Base-by-base conservation (phyloP, 2,797 vertebrate species). In the Takifugu rubripes region DNA sequence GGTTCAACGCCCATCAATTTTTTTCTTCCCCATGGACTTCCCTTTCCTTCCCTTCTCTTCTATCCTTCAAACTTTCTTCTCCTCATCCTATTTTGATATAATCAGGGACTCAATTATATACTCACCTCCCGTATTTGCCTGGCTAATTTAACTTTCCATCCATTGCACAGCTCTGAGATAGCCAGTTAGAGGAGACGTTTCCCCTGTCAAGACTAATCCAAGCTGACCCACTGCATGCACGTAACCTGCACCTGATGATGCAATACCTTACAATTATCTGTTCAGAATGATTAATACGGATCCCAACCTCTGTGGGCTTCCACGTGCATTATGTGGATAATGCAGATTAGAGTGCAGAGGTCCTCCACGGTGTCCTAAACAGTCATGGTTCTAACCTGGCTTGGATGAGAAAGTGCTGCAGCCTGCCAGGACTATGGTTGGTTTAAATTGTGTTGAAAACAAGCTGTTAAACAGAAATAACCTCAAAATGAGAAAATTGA, bases 261-360 rank as follows among this genome's bases (percentile, higher is more conserved):
- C 83, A 79, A 87, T 80, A 84, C 74, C 74, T 44, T 61, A 79
- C 81, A 85, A 87, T 88, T 85, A 88, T 87, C 81, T 70, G 64
- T 81, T 88, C 85, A 83, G 72, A 61, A 81, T 89, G 85, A 89
- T 88, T 83, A 72, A 87, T 85, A 79, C 72, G 54, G 81, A 87
- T 81, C 77, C 71, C 61, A 68, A 56, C 68, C 70, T 66, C 70
- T 68, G 75, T 75, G 81, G 78, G 70, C 70, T 76, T 63, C 45
- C 74, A 74, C 66, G 60, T 77, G 66, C 57, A 61, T 68, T 57
- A 61, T 69, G 72, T 77, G 79, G 82, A 84, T 71, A 71, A 83
- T 79, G 61, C 59, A 83, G 83, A 84, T 86, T 86, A 75, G 62
- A 75, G 69, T 61, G 77, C 79, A 77, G 73, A 72, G 78, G 77